These are phyloP conservation scores for Ryuthela nishihirai DNA, from an alignment of 2,888 invertebrate genomes.

Conservation along the genomic window DNA sequence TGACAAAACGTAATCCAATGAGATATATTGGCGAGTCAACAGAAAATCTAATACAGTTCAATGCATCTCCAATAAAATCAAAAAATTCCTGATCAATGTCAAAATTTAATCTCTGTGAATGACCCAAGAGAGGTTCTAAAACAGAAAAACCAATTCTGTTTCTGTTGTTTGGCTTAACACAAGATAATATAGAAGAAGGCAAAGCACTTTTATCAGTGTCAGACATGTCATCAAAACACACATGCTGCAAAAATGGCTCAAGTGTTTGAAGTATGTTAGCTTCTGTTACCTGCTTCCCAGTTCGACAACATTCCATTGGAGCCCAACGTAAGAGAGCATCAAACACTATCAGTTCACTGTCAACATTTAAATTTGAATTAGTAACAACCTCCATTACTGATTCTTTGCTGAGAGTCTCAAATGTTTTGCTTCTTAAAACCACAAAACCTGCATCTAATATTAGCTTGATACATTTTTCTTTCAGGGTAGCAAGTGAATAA, in stretches of 20 bases:
- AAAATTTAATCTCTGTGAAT: slow-evolving; percentile 5
- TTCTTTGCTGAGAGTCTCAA: slow-evolving; percentile 12
- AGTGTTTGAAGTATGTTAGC: slow-evolving; percentile 11
- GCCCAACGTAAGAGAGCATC: slow-evolving; percentile 22
- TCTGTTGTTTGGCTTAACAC: slow-evolving; percentile 16
- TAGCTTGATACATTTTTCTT: slow-evolving; percentile 13
- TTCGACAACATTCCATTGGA: slow-evolving; percentile 18
- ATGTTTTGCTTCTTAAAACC: slow-evolving; percentile 13
- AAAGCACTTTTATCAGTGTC: slow-evolving; percentile 27
- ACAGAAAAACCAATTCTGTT: slow-evolving; percentile 8
- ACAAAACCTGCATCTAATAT: slow-evolving; percentile 27
- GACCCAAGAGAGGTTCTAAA: slow-evolving; percentile 6
- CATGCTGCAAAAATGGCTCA: slow-evolving; percentile 18
- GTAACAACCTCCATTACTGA: slow-evolving; percentile 23
- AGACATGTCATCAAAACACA: slow-evolving; percentile 34
- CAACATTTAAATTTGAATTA: slow-evolving; percentile 8
- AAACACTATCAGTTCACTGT: slow-evolving; percentile 24
- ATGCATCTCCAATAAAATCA: slow-evolving; percentile 3
- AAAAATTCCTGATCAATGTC: neutral
- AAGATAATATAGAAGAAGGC: slow-evolving; percentile 13
- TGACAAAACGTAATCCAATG: slow-evolving; percentile 16
- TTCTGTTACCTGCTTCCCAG: slow-evolving; percentile 7
- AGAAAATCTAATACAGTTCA: slow-evolving; percentile 17
- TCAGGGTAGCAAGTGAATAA: slow-evolving; percentile 7
- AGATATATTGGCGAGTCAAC: slow-evolving; percentile 7